Conservation (phyloP, 2,113 vertebrate species). For the Upupa epops region DNA sequence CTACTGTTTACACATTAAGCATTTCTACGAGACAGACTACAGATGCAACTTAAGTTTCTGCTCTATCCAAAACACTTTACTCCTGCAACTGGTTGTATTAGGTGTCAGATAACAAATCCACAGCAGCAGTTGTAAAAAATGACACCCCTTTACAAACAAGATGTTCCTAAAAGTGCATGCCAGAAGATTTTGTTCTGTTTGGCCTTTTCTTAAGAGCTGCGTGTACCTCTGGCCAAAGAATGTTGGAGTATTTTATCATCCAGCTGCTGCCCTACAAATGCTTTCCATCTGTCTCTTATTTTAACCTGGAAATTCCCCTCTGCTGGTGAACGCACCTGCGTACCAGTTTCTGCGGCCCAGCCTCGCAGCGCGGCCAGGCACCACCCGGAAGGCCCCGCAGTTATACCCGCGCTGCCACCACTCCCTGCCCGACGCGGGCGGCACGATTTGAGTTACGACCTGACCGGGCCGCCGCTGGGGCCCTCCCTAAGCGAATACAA, state of each 20-base stretch:
- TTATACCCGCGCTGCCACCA: no score
- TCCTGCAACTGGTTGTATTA: background rate
- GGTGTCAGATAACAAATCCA: rapidly evolving
- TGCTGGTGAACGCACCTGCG: background rate
- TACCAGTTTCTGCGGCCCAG: rapidly evolving
- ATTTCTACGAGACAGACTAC: background rate
- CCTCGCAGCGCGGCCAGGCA: rapidly evolving
- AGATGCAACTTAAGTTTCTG: background rate
- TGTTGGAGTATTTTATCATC: rapidly evolving
- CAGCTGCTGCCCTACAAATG: background rate
- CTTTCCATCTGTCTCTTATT: background rate
- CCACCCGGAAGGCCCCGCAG: no score
- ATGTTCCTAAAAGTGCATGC: background rate
- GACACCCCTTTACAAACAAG: background rate
- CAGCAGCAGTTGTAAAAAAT: background rate
- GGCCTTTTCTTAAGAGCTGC: rapidly evolving
- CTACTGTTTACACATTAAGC: rapidly evolving
- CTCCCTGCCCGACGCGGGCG: rapidly evolving
- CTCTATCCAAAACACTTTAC: background rate
- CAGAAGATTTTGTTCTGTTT: background rate
- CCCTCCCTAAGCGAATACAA: background rate
- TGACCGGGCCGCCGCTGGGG: background rate
- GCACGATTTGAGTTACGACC: rapidly evolving
- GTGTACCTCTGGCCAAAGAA: no score
- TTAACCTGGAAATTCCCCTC: rapidly evolving